Conservation (phyloP, 2,113 vertebrate genomes). For the Leptodactylus fuscus region DNA sequence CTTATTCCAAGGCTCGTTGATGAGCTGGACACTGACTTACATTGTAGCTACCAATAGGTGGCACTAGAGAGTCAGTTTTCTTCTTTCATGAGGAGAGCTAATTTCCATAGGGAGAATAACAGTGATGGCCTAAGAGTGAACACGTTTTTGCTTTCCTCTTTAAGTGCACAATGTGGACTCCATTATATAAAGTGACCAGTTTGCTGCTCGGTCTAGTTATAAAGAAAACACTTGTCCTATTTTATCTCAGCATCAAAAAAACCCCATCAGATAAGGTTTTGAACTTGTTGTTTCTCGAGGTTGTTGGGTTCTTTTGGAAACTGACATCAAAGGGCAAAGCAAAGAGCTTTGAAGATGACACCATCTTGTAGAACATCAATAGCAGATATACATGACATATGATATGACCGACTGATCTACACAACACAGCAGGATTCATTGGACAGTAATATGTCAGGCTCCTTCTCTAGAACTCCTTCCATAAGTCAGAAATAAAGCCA, state of each 20-base stretch:
- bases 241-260: neutral
- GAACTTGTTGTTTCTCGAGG: neutral
- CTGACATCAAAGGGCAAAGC: neutral
- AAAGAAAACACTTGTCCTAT: neutral
- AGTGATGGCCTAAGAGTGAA: too few relatives aligned
- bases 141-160: too few relatives aligned
- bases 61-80: too few relatives aligned
- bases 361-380: constrained; percentile 16
- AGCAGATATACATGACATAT: constrained; percentile 6
- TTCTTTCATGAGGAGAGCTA: too few relatives aligned
- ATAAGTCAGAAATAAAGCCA: neutral
- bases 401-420: constrained; percentile 14
- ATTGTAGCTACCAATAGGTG: too few relatives aligned
- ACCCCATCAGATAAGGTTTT: neutral
- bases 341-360: neutral
- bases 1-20: too few relatives aligned
- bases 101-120: too few relatives aligned
- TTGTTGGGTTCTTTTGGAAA: neutral
- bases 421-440: neutral
- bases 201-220: neutral
- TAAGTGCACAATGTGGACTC: too few relatives aligned
- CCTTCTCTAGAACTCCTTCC: neutral
- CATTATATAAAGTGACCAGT: neutral
- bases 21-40: too few relatives aligned
- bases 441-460: neutral